Base-by-base conservation (phyloP, 2,888 invertebrate species). In the Scaptodrosophila latifasciaeformis region DNA sequence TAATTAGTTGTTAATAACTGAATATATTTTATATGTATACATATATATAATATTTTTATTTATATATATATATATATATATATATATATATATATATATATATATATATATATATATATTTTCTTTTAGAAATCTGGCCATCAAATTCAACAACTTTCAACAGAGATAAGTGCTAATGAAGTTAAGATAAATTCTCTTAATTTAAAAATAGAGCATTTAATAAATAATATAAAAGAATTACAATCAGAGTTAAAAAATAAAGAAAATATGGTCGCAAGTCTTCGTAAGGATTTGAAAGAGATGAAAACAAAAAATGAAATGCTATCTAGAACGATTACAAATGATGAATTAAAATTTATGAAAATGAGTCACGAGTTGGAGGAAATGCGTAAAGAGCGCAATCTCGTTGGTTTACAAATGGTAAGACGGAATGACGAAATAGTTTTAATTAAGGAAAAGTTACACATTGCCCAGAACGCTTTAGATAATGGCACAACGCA, bases 381-480 rank as follows among this genome's bases (percentile, higher is more conserved):
- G 62, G 90, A 91, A 44, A 87, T 92, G 59, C 89, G 91, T 88
- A 92, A 91, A 75, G 93, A 94, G 79, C 88, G 94, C 6, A 95
- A 96, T 83, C 90, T 95, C 55, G 90, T 96, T 6, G 95, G 94
- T 0, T 91, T 94, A 0, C 95, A 96, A 83, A 88, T 96, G 54
- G 93, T 95, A 48, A 87, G 95, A 13, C 88, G 94, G 55, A 95
- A 95, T 82, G 95, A 96, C 77, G 94, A 96, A 87, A 89, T 96
- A 48, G 89, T 91, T 0, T 87, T 94, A 48, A 88, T 95, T 31
- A 93, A 93, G 68, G 93, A 93, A 86, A 94, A 95, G 87, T 91
- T 95, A 50, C 89, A 91, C 58, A 92, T 95, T 54, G 88, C 94
- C 56, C 92, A 95, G 83, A 90, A 91, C n/a, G 93, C 93, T 0